A percentile compares a stretch with the other conserved stretches of the same genome.
Evolutionary conservation across 2,797 vertebrate species (phyloP).

Genomic region (Leptodactylus fallax): DNA sequence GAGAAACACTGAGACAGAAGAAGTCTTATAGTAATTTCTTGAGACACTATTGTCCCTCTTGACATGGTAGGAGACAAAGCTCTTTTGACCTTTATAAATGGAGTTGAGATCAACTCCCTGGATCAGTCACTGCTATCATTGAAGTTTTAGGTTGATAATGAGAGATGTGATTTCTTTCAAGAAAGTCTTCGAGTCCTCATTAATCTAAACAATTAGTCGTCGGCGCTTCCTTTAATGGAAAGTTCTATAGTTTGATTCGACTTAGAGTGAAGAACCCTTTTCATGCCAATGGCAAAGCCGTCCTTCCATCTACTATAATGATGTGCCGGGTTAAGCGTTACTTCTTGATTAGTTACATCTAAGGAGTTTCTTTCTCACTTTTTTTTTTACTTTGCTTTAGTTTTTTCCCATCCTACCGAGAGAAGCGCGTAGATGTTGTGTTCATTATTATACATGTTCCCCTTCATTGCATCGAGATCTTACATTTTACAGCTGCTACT

Average conservation of each 20-base stretch:
- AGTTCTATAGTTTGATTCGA: neutral
- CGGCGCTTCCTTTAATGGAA: neutral
- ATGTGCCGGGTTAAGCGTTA: neutral
- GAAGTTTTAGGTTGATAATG: neutral
- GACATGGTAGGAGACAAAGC: too few relatives aligned
- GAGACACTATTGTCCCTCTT: neutral
- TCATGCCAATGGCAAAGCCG: neutral
- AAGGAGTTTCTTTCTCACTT: neutral
- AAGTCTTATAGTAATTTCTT: neutral
- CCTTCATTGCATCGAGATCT: constrained; percentile 10
- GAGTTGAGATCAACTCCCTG: neutral
- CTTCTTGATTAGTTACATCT: neutral
- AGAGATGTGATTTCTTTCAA: neutral
- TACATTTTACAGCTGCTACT: neutral
- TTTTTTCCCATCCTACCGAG: neutral
- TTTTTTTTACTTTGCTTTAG: neutral
- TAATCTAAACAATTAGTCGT: neutral
- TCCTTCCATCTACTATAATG: neutral
- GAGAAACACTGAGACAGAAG: neutral
- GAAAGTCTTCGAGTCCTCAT: neutral
- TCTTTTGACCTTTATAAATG: neutral
- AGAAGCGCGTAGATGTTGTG: neutral
- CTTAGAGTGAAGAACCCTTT: neutral
- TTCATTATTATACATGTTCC: constrained; percentile 21
- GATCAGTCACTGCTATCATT: neutral